Conservation (phyloP, 2,113 vertebrate species). For the Pangasianodon hypophthalmus region DNA sequence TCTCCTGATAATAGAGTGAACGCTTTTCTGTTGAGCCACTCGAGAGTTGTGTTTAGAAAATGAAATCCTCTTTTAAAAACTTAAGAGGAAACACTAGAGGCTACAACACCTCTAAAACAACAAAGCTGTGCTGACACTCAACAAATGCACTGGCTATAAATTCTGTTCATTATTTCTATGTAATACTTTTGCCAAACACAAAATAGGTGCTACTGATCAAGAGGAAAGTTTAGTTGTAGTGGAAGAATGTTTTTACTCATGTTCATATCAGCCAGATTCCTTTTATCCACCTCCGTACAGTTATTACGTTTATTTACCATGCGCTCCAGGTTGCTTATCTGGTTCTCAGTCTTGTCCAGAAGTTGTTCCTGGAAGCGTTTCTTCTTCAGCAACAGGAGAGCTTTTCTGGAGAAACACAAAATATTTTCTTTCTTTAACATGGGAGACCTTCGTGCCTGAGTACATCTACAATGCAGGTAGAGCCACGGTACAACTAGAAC, state of each 20-base stretch:
- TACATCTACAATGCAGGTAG: not conserved
- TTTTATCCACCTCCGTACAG: not conserved
- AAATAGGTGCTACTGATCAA: not conserved
- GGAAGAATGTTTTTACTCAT: not conserved
- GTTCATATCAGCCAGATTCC: not conserved
- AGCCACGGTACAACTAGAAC: not conserved
- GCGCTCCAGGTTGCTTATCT: slow-evolving; percentile 91
- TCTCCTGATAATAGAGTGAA: not conserved
- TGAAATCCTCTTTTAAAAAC: not conserved
- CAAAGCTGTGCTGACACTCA: not conserved
- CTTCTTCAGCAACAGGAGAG: slow-evolving; percentile 90
- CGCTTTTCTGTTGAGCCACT: not conserved
- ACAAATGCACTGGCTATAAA: not conserved
- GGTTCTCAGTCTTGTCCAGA: slow-evolving; percentile 89
- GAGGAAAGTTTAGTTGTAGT: not conserved
- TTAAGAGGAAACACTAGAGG: not conserved
- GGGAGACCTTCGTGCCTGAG: not conserved
- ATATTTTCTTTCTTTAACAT: not conserved
- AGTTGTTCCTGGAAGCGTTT: slow-evolving; percentile 94
- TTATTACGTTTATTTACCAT: slow-evolving; percentile 77
- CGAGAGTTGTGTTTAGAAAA: not conserved
- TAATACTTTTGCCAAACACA: not conserved
- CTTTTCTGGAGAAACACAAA: slow-evolving; percentile 75
- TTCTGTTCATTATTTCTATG: not conserved
- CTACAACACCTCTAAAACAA: not conserved